These are phyloP conservation scores for Neoaliturus tenellus DNA, from an alignment of 2,888 invertebrate species.

Conservation along the genomic window DNA sequence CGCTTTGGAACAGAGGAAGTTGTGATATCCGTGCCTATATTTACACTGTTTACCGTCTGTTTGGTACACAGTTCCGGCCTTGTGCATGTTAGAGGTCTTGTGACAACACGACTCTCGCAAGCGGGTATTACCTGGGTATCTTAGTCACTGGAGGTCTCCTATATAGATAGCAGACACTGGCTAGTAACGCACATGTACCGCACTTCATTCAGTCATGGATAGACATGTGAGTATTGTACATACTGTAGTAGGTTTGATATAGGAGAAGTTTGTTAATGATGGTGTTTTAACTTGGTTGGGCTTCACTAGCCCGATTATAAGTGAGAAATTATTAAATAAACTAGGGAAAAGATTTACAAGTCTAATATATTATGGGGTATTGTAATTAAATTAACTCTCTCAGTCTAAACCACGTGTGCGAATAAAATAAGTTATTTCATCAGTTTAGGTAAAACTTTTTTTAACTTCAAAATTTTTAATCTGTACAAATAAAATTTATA, in stretches of 20 bases:
- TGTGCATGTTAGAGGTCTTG: background rate
- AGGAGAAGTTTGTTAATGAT: too few relatives aligned
- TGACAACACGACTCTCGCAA: background rate
- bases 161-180: background rate
- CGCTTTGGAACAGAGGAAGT: slow-evolving; percentile 1
- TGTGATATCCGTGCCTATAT: background rate
- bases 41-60: slow-evolving; percentile 7
- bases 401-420: too few relatives aligned
- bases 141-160: background rate
- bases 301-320: too few relatives aligned
- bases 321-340: too few relatives aligned
- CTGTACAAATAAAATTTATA: too few relatives aligned
- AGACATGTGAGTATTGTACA: background rate
- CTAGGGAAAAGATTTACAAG: too few relatives aligned
- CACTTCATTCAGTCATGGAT: background rate
- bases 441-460: too few relatives aligned
- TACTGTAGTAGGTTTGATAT: background rate
- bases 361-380: too few relatives aligned
- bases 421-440: too few relatives aligned
- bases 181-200: background rate
- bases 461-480: too few relatives aligned
- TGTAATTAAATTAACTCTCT: too few relatives aligned
- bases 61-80: slow-evolving; percentile 22
- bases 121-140: background rate
- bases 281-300: too few relatives aligned